Evolutionary conservation across 2,888 invertebrate genomes (phyloP).

Genomic region (Cheilosia vulpina): DNA sequence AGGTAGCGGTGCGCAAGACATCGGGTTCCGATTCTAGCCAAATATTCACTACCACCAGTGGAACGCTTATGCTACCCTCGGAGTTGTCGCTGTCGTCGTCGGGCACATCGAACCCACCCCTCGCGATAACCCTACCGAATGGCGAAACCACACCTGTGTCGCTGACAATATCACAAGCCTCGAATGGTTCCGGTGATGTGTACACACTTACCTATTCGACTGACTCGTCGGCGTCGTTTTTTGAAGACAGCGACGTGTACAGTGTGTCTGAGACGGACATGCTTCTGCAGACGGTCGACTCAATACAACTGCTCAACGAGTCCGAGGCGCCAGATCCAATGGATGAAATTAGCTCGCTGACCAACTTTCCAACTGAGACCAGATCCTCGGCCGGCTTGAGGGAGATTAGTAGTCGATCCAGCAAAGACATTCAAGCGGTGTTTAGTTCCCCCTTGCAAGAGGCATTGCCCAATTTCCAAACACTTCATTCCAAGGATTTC

Average conservation of each 20-base stretch:
- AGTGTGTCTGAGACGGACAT: slow-evolving; percentile 88
- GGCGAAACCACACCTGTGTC: slow-evolving; percentile 81
- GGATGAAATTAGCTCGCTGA: slow-evolving; percentile 83
- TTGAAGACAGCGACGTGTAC: slow-evolving; percentile 89
- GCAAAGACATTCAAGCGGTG: slow-evolving; percentile 87
- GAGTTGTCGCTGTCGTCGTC: slow-evolving; percentile 80
- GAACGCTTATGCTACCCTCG: slow-evolving; percentile 82
- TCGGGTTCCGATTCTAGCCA: slow-evolving; percentile 87
- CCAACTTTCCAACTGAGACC: slow-evolving; percentile 75
- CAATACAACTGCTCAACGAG: slow-evolving; percentile 87
- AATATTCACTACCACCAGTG: slow-evolving; percentile 82
- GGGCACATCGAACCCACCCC: slow-evolving; percentile 84
- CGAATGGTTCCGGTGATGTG: slow-evolving; percentile 84
- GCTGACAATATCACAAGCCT: slow-evolving; percentile 81
- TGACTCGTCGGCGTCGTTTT: slow-evolving; percentile 87
- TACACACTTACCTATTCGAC: slow-evolving; percentile 86
- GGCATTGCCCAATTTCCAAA: slow-evolving; percentile 92
- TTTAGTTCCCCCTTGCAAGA: slow-evolving; percentile 91
- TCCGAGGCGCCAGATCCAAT: slow-evolving; percentile 86
- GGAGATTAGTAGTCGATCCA: slow-evolving; percentile 75
- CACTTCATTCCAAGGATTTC: slow-evolving; percentile 87
- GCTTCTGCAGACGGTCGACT: slow-evolving; percentile 87
- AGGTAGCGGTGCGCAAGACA: slow-evolving; percentile 89
- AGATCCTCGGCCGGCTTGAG: slow-evolving; percentile 80
- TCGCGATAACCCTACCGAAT: slow-evolving; percentile 80